Conservation (phyloP, 2,797 vertebrate species). For the Leptoclinus maculatus region DNA sequence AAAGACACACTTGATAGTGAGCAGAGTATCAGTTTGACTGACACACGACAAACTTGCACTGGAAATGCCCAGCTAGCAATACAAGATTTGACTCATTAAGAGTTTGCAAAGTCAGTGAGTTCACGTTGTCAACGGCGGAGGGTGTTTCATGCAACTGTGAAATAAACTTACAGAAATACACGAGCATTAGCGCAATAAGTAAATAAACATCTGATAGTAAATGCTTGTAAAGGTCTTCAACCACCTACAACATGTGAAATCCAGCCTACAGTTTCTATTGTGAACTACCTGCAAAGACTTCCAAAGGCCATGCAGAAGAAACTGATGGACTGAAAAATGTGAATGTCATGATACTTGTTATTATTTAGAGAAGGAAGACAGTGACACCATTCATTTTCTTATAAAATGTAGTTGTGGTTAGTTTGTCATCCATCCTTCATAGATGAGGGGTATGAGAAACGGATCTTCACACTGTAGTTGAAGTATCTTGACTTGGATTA, state of each 20-base stretch:
- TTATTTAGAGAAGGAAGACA: neutral
- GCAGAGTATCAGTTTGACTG: conserved; percentile 13
- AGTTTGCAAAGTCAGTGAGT: conserved; percentile 7
- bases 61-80: conserved; percentile 16
- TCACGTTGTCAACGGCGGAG: neutral
- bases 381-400: neutral
- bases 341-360: neutral
- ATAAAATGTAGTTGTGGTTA: neutral
- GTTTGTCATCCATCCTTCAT: neutral
- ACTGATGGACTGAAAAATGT: neutral
- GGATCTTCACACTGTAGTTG: too few species aligned
- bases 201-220: neutral
- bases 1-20: conserved; percentile 10
- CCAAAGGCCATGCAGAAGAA: neutral
- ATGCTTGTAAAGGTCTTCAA: neutral
- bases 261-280: neutral
- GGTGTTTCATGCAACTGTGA: neutral
- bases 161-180: neutral
- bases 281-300: neutral
- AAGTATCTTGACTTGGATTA: too few species aligned
- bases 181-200: neutral
- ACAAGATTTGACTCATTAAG: neutral
- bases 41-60: conserved; percentile 12
- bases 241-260: neutral
- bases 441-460: too few species aligned